Conservation (phyloP, 2,888 invertebrate genomes). For the Agapostemon virescens region DNA sequence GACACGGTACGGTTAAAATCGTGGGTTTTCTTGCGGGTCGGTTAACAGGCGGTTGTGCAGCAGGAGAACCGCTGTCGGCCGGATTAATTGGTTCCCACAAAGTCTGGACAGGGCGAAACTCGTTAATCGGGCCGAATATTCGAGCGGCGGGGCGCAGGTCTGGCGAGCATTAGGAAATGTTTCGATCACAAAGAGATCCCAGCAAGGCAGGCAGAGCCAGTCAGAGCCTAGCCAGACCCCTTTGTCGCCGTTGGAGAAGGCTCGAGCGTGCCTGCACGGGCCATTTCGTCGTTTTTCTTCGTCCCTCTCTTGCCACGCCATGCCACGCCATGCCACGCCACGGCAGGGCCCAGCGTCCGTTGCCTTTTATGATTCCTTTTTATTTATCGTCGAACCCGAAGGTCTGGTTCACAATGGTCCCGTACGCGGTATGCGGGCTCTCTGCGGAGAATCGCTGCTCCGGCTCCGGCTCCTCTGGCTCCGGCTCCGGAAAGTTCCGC, state of each 20-base stretch:
- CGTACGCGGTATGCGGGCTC: slow-evolving; percentile 56
- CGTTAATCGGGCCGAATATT: slow-evolving; percentile 52
- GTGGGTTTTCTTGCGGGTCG: too few relatives aligned
- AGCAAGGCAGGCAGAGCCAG: not conserved
- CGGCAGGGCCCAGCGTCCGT: slow-evolving; percentile 15
- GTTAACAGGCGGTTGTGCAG: too few relatives aligned
- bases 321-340: not conserved
- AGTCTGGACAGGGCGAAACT: slow-evolving; percentile 15
- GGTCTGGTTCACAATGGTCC: slow-evolving; percentile 59
- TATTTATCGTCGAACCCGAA: slow-evolving; percentile 59
- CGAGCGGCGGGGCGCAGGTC: slow-evolving; percentile 7
- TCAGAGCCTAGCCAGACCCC: slow-evolving; percentile 34
- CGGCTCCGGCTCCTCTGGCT: not conserved
- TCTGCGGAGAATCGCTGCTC: slow-evolving; percentile 18
- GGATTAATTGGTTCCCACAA: slow-evolving; percentile 55
- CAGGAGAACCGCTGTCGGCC: not conserved
- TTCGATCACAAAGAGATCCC: slow-evolving; percentile 50
- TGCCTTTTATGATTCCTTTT: slow-evolving; percentile 59
- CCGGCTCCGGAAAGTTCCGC: slow-evolving; percentile 28
- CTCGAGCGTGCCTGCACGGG: slow-evolving; percentile 44
- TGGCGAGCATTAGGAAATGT: slow-evolving; percentile 44
- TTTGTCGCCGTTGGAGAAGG: slow-evolving; percentile 37
- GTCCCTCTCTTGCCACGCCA: slow-evolving; percentile 42
- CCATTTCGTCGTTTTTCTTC: slow-evolving; percentile 55
- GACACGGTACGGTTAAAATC: too few relatives aligned